Evolutionary conservation across 2,888 invertebrate genomes (phyloP), one percentile per base, ranked within the genome.

Genomic region (Leucoptera coffeella): DNA sequence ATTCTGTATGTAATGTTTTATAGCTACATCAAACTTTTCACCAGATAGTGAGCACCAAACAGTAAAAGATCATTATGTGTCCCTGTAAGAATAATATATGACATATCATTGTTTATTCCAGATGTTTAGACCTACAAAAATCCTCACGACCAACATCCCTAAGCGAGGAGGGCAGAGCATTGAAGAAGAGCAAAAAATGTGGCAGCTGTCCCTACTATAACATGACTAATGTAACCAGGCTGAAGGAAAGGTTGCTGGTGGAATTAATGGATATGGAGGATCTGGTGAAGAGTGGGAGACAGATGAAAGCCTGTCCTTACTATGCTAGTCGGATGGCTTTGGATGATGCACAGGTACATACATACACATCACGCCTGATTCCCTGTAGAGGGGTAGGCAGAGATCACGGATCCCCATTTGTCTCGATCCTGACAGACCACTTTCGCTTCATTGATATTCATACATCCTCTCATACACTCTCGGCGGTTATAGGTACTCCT

Each of bases 181-280:
- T 76, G 11, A 88, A 83, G 53, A 80, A 75, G 43, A 62, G 69
- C 2, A 57, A 51, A 17, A 44, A 55, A 3, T 57, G 71, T 26
- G 53, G 74, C 5, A 73, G 75, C 4, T 93, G 93, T 46, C 77
- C 77, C 2, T 88, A 75, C 47, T 81, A 79, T 42, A 77, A 78
- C 39, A 74, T 77, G 32, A 50, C 47, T 1, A 69, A 73, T 22
- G 75, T 88, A 23, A 75, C 78, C 27, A 65, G 74, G 4, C 50
- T 90, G 15, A 75, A 77, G 38, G 81, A 85, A 37, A 56, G 72
- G 28, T 65, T 80, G 25, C 47, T 90, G 4, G 69, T 74, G 0
- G 78, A 85, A 32, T 80, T 93, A 8, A 67, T 80, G 45, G 95
- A 96, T 54, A 83, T 96, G 40, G 95, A 96, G 52, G 89, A 95